Base-by-base conservation (phyloP, 1,140 invertebrate genomes). In the Prorops nasuta region DNA sequence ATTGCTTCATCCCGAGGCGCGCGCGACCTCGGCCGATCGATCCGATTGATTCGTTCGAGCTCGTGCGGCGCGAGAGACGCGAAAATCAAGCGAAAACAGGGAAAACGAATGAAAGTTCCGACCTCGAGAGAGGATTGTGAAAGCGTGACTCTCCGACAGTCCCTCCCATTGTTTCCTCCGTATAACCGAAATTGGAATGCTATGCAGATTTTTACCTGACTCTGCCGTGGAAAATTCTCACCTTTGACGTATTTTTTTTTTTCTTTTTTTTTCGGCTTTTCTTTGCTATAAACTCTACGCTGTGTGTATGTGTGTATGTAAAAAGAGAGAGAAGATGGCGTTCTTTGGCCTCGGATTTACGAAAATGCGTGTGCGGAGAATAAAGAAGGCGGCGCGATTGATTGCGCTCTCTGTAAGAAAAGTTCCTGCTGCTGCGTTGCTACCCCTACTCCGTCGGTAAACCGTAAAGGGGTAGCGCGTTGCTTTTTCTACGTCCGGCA, bases 371-470 rank as follows among this genome's bases (percentile, higher is more conserved):
- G n/a, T n/a, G n/a, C n/a, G n/a, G n/a, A n/a, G n/a, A n/a, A n/a
- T n/a, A 36, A 43, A 40, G 43, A 49, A 52, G 58, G 65, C 67
- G 68, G 67, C 62, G 59, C 67, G 69, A 70, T 71, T 71, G 66
- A 71, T 71, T 71, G 59, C 60, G 15, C 41, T n/a, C n/a, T n/a
- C n/a, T 49, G 53, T 62, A 66, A 67, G 64, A 66, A 67, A n/a
- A n/a, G n/a, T n/a, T n/a, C n/a, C n/a, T n/a, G n/a, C n/a, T n/a
- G n/a, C n/a, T n/a, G n/a, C n/a, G n/a, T n/a, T n/a, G n/a, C n/a
- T 40, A 14, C 18, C 38, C 21, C 21, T 14, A 9, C 49, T 60
- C 54, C 58, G 42, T 49, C 50, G 43, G 59, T 58, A 62, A 60
- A 10, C 24, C 58, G 49, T 16, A 35, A 55, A 16, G 42, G 38